These are phyloP conservation scores for Sylvietta virens DNA, from an alignment of 2,113 vertebrate species.

Conservation along the genomic window DNA sequence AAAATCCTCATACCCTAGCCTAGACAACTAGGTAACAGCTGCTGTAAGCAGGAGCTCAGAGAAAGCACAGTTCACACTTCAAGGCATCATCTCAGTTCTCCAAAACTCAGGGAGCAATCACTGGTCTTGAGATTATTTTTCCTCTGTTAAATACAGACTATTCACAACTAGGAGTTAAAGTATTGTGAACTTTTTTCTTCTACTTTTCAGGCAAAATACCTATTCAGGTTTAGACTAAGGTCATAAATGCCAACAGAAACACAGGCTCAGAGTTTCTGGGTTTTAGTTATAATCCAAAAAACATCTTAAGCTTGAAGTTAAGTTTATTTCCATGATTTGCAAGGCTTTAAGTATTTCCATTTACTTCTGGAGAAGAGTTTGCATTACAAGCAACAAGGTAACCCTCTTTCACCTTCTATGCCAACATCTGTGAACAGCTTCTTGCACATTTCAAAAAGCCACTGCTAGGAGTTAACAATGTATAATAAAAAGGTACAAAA, in stretches of 20 bases:
- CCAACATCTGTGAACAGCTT: background rate
- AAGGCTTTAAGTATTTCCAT: background rate
- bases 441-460: background rate
- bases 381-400: background rate
- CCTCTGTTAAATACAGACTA: background rate
- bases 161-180: background rate
- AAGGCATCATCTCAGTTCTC: background rate
- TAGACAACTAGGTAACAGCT: background rate
- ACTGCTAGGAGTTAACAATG: background rate
- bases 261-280: background rate
- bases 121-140: fast-evolving
- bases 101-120: background rate
- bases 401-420: background rate
- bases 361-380: background rate
- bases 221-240: background rate
- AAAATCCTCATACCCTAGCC: background rate
- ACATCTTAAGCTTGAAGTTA: background rate
- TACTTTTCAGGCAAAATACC: background rate
- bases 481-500: background rate
- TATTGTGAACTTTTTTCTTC: background rate
- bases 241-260: background rate
- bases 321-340: background rate
- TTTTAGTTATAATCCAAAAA: background rate
- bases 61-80: background rate
- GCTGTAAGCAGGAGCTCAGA: background rate